These are phyloP conservation scores for Dynastes maya DNA, from an alignment of 2,888 invertebrate species.

Conservation along the genomic window DNA sequence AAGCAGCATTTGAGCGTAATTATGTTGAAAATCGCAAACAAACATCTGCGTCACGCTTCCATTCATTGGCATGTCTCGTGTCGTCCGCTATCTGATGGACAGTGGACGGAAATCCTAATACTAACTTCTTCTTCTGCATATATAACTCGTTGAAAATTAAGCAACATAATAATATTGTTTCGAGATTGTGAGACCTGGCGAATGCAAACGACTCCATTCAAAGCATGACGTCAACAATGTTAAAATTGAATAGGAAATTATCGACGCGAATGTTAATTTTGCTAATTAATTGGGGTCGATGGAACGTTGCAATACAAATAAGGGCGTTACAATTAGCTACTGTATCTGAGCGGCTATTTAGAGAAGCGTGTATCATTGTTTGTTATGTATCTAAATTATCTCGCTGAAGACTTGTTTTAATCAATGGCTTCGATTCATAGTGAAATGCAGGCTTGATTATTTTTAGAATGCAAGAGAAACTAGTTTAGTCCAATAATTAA, in stretches of 20 bases:
- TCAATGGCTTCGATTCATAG: no score
- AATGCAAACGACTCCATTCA: constrained; percentile 27
- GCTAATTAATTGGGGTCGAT: constrained; percentile 29
- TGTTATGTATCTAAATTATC: no score
- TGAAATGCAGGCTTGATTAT: no score
- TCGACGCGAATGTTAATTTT: constrained; percentile 11
- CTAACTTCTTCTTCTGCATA: neutral
- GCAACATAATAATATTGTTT: neutral
- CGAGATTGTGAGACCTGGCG: neutral
- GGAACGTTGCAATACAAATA: constrained; percentile 20
- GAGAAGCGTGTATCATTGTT: no score
- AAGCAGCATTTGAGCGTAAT: constrained; percentile 15
- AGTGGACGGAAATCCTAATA: constrained; percentile 37
- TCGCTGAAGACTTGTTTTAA: no score
- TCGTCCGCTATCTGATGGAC: constrained; percentile 31
- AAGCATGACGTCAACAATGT: neutral
- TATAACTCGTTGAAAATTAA: constrained; percentile 19
- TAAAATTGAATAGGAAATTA: constrained; percentile 22
- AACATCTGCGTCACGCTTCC: constrained; percentile 34
- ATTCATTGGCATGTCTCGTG: constrained; percentile 30
- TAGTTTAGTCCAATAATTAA: no score
- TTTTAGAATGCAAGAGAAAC: no score
- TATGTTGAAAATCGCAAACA: constrained; percentile 33
- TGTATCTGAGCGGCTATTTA: no score
- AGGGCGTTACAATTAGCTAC: neutral